Conservation (phyloP, 2,888 invertebrate species). For the Zhuqinia jingwanae region DNA sequence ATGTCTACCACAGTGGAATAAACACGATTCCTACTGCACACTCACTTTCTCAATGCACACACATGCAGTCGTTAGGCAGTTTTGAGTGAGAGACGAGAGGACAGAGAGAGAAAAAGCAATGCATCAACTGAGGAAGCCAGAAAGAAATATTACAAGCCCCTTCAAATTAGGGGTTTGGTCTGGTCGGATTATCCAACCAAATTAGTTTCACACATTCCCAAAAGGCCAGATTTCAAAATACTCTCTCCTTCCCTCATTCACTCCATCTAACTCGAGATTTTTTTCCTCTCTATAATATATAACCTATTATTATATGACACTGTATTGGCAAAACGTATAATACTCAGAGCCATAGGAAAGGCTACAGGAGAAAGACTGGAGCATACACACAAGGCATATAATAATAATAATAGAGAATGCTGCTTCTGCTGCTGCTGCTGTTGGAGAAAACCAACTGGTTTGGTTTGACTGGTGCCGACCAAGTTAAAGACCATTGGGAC, state of each 20-base stretch:
- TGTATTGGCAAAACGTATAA: neutral
- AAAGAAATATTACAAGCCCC: conserved; percentile 65
- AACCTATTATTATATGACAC: no score
- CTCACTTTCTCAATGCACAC: neutral
- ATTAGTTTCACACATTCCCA: conserved; percentile 74
- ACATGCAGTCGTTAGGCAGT: conserved; percentile 20
- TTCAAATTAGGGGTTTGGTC: conserved; percentile 69
- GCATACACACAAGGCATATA: neutral
- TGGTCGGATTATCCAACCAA: conserved; percentile 73
- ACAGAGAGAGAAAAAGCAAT: conserved; percentile 59
- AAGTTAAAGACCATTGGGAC: conserved; percentile 63
- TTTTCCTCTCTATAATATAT: neutral
- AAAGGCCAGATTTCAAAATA: conserved; percentile 64
- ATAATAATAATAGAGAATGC: neutral
- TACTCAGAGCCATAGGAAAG: neutral
- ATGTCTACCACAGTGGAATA: neutral
- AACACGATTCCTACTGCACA: conserved; percentile 1
- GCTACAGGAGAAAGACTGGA: neutral
- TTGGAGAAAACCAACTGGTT: neutral
- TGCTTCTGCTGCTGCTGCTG: neutral
- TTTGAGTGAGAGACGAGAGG: conserved; percentile 8
- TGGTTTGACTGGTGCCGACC: conserved; percentile 44
- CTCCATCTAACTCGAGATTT: neutral
- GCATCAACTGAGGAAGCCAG: conserved; percentile 54
- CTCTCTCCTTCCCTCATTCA: conserved; percentile 32